A percentile compares a stretch with the other conserved stretches of the same genome.
phyloP scores from a whole-genome alignment of 2,797 vertebrate genomes.

The Esox masquinongy region DNA sequence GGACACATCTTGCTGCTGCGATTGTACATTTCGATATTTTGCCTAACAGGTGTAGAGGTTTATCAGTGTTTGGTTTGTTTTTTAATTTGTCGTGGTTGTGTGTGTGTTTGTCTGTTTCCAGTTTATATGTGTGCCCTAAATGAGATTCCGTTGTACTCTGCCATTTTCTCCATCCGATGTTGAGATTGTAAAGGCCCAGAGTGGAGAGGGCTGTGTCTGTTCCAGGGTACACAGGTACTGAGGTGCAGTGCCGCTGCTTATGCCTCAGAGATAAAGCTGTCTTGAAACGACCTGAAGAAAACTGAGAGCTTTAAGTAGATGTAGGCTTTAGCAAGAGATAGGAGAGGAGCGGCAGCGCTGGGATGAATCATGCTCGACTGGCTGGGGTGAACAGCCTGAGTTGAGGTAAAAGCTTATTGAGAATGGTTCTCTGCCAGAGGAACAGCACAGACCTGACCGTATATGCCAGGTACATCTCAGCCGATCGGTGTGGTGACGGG shows the following conservation, averaged over 20 bases:
- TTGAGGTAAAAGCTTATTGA: not conserved
- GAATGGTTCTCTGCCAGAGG: not conserved
- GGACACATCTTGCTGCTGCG: too few relatives aligned
- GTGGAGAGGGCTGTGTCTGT: not conserved
- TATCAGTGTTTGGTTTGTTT: too few relatives aligned
- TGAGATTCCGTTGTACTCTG: not conserved
- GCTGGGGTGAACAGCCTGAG: not conserved
- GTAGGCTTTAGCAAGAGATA: not conserved
- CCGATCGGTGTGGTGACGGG: conserved; percentile 40
- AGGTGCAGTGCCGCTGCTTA: not conserved
- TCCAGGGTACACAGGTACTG: not conserved
- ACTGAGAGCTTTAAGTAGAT: not conserved
- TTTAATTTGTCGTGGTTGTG: too few relatives aligned
- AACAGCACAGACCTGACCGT: conserved; percentile 33
- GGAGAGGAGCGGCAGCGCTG: not conserved
- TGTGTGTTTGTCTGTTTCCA: not conserved
- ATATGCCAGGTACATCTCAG: conserved; percentile 37
- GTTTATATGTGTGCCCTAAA: not conserved
- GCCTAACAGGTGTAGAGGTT: too few relatives aligned
- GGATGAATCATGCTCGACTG: not conserved
- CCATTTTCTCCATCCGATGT: not conserved
- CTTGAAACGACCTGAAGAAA: conserved; percentile 1
- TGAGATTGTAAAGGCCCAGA: not conserved
- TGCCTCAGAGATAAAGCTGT: conserved; percentile 1
- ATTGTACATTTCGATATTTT: too few relatives aligned